Evolutionary conservation across 2,888 invertebrate genomes (phyloP), one percentile per base, ranked within the genome.

Genomic region (Erynnis tages): DNA sequence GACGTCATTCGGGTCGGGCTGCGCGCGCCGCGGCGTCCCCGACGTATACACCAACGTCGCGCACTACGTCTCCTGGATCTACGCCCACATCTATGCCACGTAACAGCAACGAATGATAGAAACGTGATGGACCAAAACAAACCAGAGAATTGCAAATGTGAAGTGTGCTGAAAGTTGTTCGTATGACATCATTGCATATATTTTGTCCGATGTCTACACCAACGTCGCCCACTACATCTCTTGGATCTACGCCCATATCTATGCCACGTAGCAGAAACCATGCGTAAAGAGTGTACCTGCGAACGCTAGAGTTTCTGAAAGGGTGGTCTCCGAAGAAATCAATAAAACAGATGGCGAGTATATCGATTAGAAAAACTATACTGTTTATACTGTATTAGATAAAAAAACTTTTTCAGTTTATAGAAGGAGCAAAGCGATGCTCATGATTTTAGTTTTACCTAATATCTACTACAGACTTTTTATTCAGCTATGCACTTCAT

Each of bases 1-100:
- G 27, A 97, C 97, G 0, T 97, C 97, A 0, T 97, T 97, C 69
- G 97, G 97, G 0, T 97, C 97, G 0, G 97, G 97, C 32, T 97
- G 97, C 75, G 97, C 97, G 0, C 92, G 95, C 55, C 93, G 95
- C 13, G 97, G 97, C 0, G 96, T 94, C 56, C 97, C 97, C 0
- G 97, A 97, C 67, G 96, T 97, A 1, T 97, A 96, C 73, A 96
- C 96, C 0, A 92, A 94, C 66, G 92, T 96, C 5, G 94, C 94
- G 0, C 94, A 95, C 72, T 97, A 97, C 70, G 90, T 96, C 40
- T 93, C 94, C 17, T 97, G 97, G 97, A 96, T 97, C 27, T 84
- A 89, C 44, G 74, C 80, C 0, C 86, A 88, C 58, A 68, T 89
- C 4, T 83, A 87, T 37, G 76, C 87, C 16, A 43, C 30, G 19